Base-by-base conservation (phyloP, 2,888 invertebrate genomes). In the Synanthedon myopaeformis region DNA sequence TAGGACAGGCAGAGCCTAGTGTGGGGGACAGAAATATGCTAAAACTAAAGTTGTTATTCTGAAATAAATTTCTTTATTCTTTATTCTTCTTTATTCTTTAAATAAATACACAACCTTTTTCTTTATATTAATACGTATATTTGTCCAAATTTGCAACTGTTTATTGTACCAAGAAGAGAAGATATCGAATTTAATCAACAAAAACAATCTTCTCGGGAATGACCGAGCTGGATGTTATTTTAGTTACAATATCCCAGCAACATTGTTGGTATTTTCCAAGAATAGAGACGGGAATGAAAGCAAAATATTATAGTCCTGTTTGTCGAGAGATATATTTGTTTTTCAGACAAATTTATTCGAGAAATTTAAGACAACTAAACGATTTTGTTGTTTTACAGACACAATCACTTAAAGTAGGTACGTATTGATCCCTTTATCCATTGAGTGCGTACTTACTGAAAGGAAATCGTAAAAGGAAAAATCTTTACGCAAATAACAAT, bases 231-330 rank as follows among this genome's bases (percentile, higher is more conserved):
- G 45, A 35, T 35, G 45, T 12, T 45, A 45, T 45, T 45, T 45
- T 14, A n/a, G 45, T 35, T 45, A 45, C 45, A 45, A 45, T 45
- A 45, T 45, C 45, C 59, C 59, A 53, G 64, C 71, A 66, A 78
- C 75, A 76, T 69, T 69, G 76, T 77, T 61, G 57, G 63, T 70
- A 69, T 72, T 74, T 74, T 70, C 68, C 56, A 54, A 59, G 60
- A 65, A 67, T 60, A 65, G 56, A 58, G 61, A 65, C 56, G 59
- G 59, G 62, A 62, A 64, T 58, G 62, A 54, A 60, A 59, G 59
- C 56, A 61, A 62, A 66, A 65, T 62, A 65, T 77, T 73, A 78
- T 74, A 58, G 72, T 55, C 68, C 60, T 78, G 79, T 77, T 79
- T 80, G 76, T 76, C 62, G 61, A 63, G 51, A 51, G 35, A 51